phyloP scores from a whole-genome alignment of 1,140 invertebrate genomes.

The Arctopsyche grandis region DNA sequence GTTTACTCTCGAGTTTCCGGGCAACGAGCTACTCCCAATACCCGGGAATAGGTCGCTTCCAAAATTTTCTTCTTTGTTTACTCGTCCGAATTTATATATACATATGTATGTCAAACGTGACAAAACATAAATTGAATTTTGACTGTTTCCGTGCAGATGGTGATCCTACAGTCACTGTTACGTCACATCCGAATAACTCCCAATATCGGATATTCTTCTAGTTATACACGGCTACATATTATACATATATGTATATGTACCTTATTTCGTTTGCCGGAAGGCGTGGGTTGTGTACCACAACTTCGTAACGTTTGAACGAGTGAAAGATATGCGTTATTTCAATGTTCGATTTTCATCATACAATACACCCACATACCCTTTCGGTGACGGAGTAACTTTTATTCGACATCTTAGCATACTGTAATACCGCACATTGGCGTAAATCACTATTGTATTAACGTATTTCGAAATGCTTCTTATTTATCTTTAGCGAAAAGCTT shows the following conservation, averaged over 20 bases:
- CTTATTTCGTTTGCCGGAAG: constrained; percentile 1
- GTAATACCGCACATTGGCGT: neutral
- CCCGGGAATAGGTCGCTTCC: neutral
- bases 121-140: neutral
- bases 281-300: neutral
- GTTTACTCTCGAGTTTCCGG: constrained; percentile 29
- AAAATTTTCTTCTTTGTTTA: neutral
- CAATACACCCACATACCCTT: neutral
- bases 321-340: neutral
- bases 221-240: too few species aligned
- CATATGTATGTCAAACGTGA: neutral
- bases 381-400: neutral
- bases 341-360: constrained; percentile 21
- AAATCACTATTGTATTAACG: neutral
- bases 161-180: neutral
- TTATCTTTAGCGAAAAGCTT: too few species aligned
- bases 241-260: too few species aligned
- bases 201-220: neutral
- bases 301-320: neutral
- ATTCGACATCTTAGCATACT: neutral
- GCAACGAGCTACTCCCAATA: neutral
- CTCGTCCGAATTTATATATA: neutral
- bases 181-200: neutral
- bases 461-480: too few species aligned
- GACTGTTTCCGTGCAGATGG: neutral